Conservation (phyloP, 2,797 vertebrate genomes). For the Linurgus olivaceus region DNA sequence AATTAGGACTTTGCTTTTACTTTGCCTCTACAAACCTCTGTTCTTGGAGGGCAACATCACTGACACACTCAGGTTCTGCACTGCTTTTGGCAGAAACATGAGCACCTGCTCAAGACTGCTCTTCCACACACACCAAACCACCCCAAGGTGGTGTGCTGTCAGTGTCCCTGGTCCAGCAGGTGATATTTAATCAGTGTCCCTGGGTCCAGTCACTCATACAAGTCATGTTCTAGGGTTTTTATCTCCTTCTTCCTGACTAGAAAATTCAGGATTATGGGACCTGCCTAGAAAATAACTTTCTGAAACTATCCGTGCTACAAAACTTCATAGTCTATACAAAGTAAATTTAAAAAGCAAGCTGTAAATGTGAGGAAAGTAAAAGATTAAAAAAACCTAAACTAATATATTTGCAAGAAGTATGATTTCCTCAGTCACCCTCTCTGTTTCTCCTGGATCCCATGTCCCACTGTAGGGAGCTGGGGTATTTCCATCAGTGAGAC, state of each 20-base stretch:
- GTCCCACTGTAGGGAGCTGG: neutral
- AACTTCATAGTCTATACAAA: neutral
- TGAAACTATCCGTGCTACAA: neutral
- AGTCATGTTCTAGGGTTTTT: neutral
- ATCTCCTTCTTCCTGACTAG: neutral
- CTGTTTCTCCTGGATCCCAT: neutral
- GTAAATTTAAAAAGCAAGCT: neutral
- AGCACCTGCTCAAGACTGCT: neutral
- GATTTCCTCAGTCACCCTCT: neutral
- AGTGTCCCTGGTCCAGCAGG: neutral
- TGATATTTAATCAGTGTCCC: neutral
- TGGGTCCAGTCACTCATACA: neutral
- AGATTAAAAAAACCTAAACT: neutral
- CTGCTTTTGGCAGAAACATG: neutral
- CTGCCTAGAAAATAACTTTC: neutral
- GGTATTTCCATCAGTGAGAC: slow-evolving; percentile 3
- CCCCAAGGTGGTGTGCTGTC: neutral
- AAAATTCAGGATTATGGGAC: neutral
- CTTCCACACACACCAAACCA: rapidly evolving
- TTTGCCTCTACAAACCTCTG: neutral
- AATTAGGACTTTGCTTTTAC: slow-evolving; percentile 16
- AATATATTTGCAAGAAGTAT: neutral
- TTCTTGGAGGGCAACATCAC: neutral
- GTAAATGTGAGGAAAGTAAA: neutral
- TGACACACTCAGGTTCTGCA: neutral